A percentile compares a stretch with the other conserved stretches of the same genome.
phyloP scores from a whole-genome alignment of 2,113 vertebrate genomes.

The Alectura lathami region DNA sequence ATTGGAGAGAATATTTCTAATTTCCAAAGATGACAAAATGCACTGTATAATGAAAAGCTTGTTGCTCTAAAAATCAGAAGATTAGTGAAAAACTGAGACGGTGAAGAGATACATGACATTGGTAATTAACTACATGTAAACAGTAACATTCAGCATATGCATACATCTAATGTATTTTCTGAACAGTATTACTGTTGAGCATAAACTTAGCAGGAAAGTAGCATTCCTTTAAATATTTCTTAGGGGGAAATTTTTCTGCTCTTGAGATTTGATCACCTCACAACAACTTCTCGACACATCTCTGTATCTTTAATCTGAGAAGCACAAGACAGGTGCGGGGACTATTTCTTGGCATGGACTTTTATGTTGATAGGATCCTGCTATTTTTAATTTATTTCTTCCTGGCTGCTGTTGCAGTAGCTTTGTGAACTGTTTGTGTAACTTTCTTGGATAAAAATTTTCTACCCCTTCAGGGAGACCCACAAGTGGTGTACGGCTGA shows the following conservation, averaged over 20 bases:
- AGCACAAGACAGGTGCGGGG: background rate
- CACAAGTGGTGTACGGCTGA: background rate
- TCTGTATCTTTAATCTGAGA: background rate
- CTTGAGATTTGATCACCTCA: background rate
- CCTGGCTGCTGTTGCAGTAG: background rate
- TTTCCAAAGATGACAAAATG: background rate
- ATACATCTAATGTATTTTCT: background rate
- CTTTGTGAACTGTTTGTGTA: background rate
- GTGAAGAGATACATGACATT: background rate
- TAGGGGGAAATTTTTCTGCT: background rate
- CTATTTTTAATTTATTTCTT: constrained; percentile 30
- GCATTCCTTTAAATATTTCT: background rate
- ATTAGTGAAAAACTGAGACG: background rate
- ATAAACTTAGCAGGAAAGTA: background rate
- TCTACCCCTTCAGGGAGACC: constrained; percentile 2
- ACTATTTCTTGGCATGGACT: background rate
- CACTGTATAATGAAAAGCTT: background rate
- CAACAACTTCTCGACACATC: background rate
- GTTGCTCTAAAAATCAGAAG: background rate
- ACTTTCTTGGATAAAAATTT: constrained; percentile 18
- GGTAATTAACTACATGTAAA: background rate
- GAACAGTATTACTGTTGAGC: background rate
- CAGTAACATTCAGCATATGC: background rate
- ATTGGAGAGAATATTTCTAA: background rate
- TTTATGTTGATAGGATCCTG: background rate